Percentiles rank a stretch among this genome's conserved stretches.
phyloP scores from a whole-genome alignment of 2,797 vertebrate species.

The Poecilia velifera region DNA sequence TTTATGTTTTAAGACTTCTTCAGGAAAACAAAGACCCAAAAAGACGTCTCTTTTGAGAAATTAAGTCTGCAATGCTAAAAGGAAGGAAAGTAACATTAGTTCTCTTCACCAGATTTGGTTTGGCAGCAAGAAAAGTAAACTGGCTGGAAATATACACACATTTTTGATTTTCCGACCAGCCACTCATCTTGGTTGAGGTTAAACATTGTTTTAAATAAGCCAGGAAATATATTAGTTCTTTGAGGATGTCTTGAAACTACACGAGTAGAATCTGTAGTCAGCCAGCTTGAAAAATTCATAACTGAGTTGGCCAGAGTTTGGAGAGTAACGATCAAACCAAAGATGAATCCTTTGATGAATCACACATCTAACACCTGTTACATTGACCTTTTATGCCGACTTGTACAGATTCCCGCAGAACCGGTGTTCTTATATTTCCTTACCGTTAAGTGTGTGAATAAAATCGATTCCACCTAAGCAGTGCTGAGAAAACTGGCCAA shows the following conservation, averaged over 20 bases:
- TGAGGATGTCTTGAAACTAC: background rate
- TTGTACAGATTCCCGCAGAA: background rate
- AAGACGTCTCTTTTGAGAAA: background rate
- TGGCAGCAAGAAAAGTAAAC: background rate
- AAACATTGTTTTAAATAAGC: background rate
- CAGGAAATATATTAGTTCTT: background rate
- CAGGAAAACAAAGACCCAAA: background rate
- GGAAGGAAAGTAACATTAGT: background rate
- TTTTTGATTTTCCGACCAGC: background rate
- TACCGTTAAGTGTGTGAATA: background rate
- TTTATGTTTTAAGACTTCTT: background rate
- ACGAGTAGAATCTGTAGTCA: background rate
- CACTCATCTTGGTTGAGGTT: background rate
- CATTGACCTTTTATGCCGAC: background rate
- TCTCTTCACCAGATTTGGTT: background rate
- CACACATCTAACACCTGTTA: background rate
- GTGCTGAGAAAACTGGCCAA: background rate
- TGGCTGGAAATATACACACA: background rate
- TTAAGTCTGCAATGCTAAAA: background rate
- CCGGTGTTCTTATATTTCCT: background rate
- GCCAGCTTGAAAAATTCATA: constrained; percentile 5
- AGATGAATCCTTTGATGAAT: constrained; percentile 1
- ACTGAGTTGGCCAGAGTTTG: background rate
- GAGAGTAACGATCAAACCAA: constrained; percentile 12
- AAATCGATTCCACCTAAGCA: background rate